Evolutionary conservation across 2,888 invertebrate genomes (phyloP).

Genomic region (Rhamnusium bicolor): DNA sequence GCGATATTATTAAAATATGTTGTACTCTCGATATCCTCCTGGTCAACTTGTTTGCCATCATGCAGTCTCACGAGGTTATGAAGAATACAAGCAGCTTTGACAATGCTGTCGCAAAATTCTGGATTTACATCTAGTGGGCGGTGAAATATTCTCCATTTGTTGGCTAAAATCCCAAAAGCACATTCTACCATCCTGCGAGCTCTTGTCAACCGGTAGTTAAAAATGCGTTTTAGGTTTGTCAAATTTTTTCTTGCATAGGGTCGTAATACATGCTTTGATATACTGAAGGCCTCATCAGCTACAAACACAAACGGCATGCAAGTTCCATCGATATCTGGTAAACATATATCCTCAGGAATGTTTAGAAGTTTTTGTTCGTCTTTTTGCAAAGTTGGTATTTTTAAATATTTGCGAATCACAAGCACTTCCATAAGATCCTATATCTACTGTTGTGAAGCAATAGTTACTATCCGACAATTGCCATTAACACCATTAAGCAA

Average conservation of each 20-base stretch:
- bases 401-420: too few species aligned
- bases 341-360: too few species aligned
- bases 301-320: background rate
- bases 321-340: background rate
- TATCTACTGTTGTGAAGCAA: too few species aligned
- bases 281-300: background rate
- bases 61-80: slow-evolving; percentile 24
- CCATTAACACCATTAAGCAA: too few species aligned
- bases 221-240: slow-evolving; percentile 5
- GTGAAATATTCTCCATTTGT: slow-evolving; percentile 42
- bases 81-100: slow-evolving; percentile 29
- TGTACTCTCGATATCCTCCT: background rate
- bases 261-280: background rate
- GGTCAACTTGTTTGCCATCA: slow-evolving; percentile 22
- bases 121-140: slow-evolving; percentile 32
- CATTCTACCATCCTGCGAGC: slow-evolving; percentile 32
- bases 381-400: too few species aligned
- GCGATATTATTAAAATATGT: background rate
- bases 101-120: slow-evolving; percentile 16
- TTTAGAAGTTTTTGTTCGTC: too few species aligned
- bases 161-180: slow-evolving; percentile 39
- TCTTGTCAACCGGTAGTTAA: too few species aligned
- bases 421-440: too few species aligned
- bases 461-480: too few species aligned
- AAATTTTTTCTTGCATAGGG: background rate